Evolutionary conservation across 2,888 invertebrate genomes (phyloP), one percentile per base, ranked within the genome.

Genomic region (Xylophagus ater): DNA sequence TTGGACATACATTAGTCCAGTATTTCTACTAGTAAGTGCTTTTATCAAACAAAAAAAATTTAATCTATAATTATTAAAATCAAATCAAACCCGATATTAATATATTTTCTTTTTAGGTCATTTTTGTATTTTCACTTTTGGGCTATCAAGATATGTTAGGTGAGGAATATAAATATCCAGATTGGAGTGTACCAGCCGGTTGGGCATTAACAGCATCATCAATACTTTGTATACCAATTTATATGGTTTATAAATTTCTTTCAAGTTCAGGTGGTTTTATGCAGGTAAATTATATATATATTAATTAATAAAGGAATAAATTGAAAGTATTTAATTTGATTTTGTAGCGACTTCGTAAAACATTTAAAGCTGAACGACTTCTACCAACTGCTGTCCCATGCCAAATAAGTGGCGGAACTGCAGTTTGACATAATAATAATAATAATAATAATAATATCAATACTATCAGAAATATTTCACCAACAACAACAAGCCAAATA

Each of bases 1-100:
- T 59, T 90, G 89, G 90, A 79, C 80, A 33, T 86, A 81, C 56
- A 84, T 87, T 51, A 84, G 86, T 56, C 90, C 90, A 0, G 72
- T 83, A 21, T 87, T 88, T 64, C 73, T 88, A 51, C 68, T 87
- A 61, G 88, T 82, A 60, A 64, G 65, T 55, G 20, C 4, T 30
- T 18, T 34, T 15, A 8, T n/a, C 21, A 19, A 18, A 35, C 12
- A 29, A 29, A 14, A 13, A 12, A 29, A 14, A 29, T 29, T 29
- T 5, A n/a, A 29, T 2, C 10, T 18, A n/a, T n/a, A 2, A 30
- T 21, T 10, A 40, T 21, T 10, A 13, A 15, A 4, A 1, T 14
- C 2, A 10, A 19, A 25, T 15, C n/a, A 6, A 23, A 28, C 15
- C 15, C 10, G 18, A 4, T 39, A 17, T 21, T 30, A 21, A 17